Evolutionary conservation across 2,888 invertebrate species (phyloP).

Genomic region (Acheta domesticus): DNA sequence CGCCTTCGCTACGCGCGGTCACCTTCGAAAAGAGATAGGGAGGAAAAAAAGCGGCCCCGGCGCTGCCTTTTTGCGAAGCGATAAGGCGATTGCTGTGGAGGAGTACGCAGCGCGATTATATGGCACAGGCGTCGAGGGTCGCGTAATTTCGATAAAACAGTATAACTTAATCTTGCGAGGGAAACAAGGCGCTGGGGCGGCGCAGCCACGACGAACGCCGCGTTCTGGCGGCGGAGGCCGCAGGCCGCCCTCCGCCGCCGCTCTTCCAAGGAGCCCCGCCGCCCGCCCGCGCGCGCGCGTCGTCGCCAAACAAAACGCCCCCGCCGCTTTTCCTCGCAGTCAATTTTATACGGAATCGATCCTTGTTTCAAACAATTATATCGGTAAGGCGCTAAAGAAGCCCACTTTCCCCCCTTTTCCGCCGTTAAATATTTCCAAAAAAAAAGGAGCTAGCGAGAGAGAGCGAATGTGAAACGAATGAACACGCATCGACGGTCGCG

Average conservation of each 20-base stretch:
- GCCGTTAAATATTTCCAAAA: not conserved
- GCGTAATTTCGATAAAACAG: slow-evolving; percentile 10
- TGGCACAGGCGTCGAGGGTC: not conserved
- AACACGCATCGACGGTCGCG: not conserved
- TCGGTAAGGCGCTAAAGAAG: slow-evolving; percentile 9
- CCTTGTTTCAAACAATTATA: slow-evolving; percentile 18
- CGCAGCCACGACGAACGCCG: not conserved
- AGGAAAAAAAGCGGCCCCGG: not conserved
- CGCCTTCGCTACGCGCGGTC: not conserved
- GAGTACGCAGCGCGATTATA: not conserved
- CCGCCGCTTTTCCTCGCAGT: not conserved
- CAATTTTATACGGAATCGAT: slow-evolving; percentile 2
- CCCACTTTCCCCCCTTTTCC: not conserved
- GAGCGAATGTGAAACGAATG: not conserved
- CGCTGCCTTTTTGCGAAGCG: not conserved
- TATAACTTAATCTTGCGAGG: not conserved
- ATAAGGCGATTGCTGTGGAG: not conserved
- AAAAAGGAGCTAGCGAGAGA: not conserved
- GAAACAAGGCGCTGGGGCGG: not conserved
- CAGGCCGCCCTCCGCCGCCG: not conserved
- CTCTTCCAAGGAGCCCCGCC: not conserved
- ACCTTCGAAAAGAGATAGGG: slow-evolving; percentile 9
- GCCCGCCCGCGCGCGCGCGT: not conserved
- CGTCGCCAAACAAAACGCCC: not conserved
- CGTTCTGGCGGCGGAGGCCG: not conserved